phyloP scores from a whole-genome alignment of 2,113 vertebrate species.

The Pachycephala philippinensis region DNA sequence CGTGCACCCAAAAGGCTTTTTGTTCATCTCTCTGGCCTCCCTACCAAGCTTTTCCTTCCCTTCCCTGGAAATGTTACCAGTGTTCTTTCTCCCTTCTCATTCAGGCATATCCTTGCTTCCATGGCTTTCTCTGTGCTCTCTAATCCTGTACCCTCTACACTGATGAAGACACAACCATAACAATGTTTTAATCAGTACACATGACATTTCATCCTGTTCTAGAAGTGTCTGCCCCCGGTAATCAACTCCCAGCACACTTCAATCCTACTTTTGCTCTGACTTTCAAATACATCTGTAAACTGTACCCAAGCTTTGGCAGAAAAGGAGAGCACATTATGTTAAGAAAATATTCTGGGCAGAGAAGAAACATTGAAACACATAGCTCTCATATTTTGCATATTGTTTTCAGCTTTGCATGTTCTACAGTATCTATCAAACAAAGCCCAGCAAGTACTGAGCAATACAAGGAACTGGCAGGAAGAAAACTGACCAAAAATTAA shows the following conservation, averaged over 20 bases:
- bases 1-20: background rate
- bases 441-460: background rate
- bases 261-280: background rate
- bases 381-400: background rate
- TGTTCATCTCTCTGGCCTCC: background rate
- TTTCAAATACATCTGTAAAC: background rate
- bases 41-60: background rate
- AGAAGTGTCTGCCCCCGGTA: background rate
- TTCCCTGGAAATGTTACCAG: background rate
- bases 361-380: background rate
- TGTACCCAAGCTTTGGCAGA: background rate
- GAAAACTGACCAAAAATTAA: background rate
- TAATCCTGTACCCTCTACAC: background rate
- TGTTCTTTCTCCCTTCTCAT: background rate
- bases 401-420: background rate
- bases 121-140: background rate
- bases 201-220: background rate
- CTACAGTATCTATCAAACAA: background rate
- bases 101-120: background rate
- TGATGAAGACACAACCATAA: background rate
- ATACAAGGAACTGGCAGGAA: background rate
- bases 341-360: background rate
- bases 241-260: background rate
- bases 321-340: background rate
- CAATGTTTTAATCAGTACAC: background rate